Evolutionary conservation across 2,888 invertebrate genomes (phyloP).

Genomic region (Coleophora deauratella): DNA sequence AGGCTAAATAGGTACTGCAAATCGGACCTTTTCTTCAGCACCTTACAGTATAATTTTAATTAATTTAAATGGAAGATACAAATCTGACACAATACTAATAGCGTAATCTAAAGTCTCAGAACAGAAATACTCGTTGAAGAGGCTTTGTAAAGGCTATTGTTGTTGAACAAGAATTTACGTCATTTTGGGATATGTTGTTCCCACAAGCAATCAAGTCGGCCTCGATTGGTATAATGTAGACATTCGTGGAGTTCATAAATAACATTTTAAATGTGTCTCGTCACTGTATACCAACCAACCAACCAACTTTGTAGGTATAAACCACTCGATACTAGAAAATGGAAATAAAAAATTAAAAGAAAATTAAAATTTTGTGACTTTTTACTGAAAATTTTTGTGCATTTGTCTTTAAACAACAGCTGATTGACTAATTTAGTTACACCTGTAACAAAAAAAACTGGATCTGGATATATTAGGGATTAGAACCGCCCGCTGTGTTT

Average conservation of each 20-base stretch:
- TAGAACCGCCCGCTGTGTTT: slow-evolving; percentile 6
- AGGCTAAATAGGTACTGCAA: too few species aligned
- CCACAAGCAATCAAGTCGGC: slow-evolving; percentile 1
- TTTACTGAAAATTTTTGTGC: too few species aligned
- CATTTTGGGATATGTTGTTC: slow-evolving; percentile 2
- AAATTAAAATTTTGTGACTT: slow-evolving; percentile 6
- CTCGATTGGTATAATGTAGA: background rate
- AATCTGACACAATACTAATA: background rate
- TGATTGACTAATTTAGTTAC: too few species aligned
- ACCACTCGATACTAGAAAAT: too few species aligned
- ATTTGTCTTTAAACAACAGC: too few species aligned
- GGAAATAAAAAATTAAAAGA: too few species aligned
- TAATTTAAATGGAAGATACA: background rate
- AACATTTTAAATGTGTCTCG: slow-evolving; percentile 1
- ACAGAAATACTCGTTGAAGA: background rate
- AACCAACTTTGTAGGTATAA: too few species aligned
- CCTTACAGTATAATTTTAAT: too few species aligned
- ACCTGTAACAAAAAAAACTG: too few species aligned
- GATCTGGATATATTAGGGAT: too few species aligned
- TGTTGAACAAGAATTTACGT: background rate
- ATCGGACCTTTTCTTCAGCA: too few species aligned
- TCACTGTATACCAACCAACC: background rate
- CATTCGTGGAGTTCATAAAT: background rate
- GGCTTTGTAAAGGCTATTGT: slow-evolving; percentile 4
- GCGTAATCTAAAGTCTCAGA: background rate